These are phyloP conservation scores for Pachypanchax playfairii DNA, from an alignment of 2,113 vertebrate genomes.

Conservation along the genomic window DNA sequence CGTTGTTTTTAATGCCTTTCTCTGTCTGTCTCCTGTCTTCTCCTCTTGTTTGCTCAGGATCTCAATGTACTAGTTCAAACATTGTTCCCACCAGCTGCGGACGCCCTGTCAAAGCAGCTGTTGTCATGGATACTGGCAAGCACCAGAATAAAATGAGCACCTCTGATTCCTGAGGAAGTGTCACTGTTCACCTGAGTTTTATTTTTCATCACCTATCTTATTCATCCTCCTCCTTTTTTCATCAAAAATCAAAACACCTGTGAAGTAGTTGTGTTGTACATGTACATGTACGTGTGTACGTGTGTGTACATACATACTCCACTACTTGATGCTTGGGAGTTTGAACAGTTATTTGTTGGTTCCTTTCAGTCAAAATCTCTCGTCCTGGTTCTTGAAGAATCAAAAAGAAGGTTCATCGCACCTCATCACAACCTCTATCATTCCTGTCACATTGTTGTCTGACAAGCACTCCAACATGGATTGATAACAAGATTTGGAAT, in stretches of 20 bases:
- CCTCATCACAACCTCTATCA: conserved; percentile 29
- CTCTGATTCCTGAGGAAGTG: conserved; percentile 88
- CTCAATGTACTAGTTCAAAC: conserved; percentile 99
- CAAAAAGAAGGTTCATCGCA: conserved; percentile 37
- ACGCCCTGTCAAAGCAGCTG: conserved; percentile 99
- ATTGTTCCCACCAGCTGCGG: conserved; percentile 99
- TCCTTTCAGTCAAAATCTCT: conserved; percentile 63
- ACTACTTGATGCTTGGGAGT: conserved; percentile 59
- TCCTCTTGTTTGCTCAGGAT: conserved; percentile 97
- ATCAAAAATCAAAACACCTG: conserved; percentile 61
- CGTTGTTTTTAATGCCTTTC: neutral
- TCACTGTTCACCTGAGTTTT: conserved; percentile 82
- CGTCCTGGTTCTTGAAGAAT: conserved; percentile 66
- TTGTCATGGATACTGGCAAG: conserved; percentile 99
- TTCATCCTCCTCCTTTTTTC: conserved; percentile 53
- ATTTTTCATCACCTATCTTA: conserved; percentile 9
- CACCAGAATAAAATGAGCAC: conserved; percentile 88
- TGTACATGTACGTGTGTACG: no score
- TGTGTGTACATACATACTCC: neutral
- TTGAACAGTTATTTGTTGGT: conserved; percentile 33
- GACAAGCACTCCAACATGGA: conserved; percentile 24
- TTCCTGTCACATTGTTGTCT: conserved; percentile 24
- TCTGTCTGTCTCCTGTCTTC: conserved; percentile 40
- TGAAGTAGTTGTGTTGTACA: conserved; percentile 72
- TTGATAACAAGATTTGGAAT: conserved; percentile 22